Percentiles rank a stretch among this genome's conserved stretches.
These are phyloP conservation scores for Halcyon malimbica DNA, from an alignment of 2,113 vertebrate species.

Conservation along the genomic window DNA sequence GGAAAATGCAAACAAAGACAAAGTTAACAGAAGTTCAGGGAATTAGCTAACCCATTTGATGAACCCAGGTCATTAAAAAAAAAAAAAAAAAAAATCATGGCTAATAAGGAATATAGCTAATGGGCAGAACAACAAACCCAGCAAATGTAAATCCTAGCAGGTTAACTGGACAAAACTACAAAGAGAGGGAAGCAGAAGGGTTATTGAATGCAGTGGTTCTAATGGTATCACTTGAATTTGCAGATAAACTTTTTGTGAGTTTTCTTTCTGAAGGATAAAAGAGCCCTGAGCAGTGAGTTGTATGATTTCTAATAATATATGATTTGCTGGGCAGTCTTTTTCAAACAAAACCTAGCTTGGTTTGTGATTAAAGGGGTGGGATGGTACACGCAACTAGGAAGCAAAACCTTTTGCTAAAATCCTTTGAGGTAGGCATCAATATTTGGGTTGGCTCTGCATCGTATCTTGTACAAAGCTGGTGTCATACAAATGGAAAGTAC, in stretches of 20 bases:
- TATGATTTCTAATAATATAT: not conserved
- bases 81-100: not conserved
- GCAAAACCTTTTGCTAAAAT: not conserved
- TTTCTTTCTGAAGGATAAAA: not conserved
- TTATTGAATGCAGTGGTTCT: not conserved
- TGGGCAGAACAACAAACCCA: not conserved
- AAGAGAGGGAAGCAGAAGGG: not conserved
- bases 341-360: not conserved
- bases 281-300: not conserved
- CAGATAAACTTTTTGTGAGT: not conserved
- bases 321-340: not conserved
- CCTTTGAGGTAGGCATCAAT: not conserved
- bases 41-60: not conserved
- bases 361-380: not conserved
- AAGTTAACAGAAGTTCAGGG: not conserved
- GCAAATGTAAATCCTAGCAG: not conserved
- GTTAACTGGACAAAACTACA: not conserved
- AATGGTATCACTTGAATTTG: not conserved
- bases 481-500: not conserved
- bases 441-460: not conserved
- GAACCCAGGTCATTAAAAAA: not conserved
- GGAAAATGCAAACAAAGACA: slow-evolving; percentile 9
- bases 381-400: not conserved
- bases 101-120: not conserved
- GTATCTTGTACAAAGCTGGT: not conserved